phyloP scores from a whole-genome alignment of 1,140 invertebrate species.

The Zaprionus ornatus region DNA sequence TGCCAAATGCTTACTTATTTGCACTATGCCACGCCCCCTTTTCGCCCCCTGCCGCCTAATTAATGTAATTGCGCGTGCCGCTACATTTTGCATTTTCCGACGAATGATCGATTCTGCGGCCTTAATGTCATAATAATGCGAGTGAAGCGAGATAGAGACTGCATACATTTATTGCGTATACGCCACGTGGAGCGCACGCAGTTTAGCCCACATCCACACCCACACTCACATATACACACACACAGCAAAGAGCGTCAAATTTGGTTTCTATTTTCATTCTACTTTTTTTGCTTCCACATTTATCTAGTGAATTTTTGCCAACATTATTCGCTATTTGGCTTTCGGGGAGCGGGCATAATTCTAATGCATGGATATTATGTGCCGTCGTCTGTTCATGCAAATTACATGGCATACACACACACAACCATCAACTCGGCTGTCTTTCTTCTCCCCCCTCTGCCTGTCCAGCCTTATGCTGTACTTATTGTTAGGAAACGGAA shows the following conservation, averaged over 20 bases:
- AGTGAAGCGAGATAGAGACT: neutral
- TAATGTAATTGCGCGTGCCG: constrained; percentile 61
- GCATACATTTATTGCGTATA: constrained; percentile 73
- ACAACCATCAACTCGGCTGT: constrained; percentile 11
- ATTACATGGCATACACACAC: constrained; percentile 50
- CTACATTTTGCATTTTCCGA: constrained; percentile 21
- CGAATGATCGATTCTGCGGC: constrained; percentile 62
- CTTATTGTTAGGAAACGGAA: constrained; percentile 74
- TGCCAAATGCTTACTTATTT: constrained; percentile 33
- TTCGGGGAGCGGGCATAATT: constrained; percentile 59
- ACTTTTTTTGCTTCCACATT: constrained; percentile 46
- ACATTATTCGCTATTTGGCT: constrained; percentile 59
- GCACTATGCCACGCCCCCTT: neutral
- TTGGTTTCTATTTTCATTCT: constrained; percentile 28
- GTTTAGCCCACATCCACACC: neutral
- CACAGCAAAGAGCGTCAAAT: constrained; percentile 41
- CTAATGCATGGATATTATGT: constrained; percentile 79
- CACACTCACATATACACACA: constrained; percentile 31
- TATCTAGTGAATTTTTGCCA: constrained; percentile 58
- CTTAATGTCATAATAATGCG: constrained; percentile 73
- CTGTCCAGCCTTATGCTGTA: constrained; percentile 24
- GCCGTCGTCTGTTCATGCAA: constrained; percentile 72
- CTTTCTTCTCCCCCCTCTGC: neutral
- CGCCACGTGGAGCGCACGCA: constrained; percentile 49
- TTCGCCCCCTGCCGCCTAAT: constrained; percentile 41